Percentiles rank a stretch among this genome's conserved stretches.
These are phyloP conservation scores for Caenorhabditis imperialis DNA, from an alignment of 2,888 invertebrate genomes.

Conservation along the genomic window DNA sequence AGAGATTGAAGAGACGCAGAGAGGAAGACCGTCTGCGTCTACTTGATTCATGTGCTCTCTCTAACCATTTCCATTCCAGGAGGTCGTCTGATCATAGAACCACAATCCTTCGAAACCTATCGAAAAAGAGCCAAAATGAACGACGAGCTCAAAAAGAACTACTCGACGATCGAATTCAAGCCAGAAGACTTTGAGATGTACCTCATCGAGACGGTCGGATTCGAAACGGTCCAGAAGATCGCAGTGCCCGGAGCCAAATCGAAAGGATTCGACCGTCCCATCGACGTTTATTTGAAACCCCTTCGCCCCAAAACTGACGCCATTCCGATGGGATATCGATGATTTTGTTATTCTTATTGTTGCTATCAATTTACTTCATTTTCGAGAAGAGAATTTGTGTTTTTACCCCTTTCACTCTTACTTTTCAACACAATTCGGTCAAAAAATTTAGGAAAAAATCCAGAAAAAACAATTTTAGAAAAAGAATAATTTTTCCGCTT, in stretches of 20 bases:
- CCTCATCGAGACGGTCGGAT: conserved; percentile 82
- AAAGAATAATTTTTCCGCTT: too few relatives aligned
- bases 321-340: conserved; percentile 38
- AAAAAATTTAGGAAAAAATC: too few relatives aligned
- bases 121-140: conserved; percentile 79
- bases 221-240: conserved; percentile 68
- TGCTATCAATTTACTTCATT: too few relatives aligned
- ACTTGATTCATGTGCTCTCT: too few relatives aligned
- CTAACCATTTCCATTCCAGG: too few relatives aligned
- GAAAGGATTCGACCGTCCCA: conserved; percentile 68
- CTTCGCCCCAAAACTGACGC: conserved; percentile 41
- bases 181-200: conserved; percentile 95
- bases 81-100: conserved; percentile 92
- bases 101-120: conserved; percentile 95
- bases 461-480: too few relatives aligned
- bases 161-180: conserved; percentile 87
- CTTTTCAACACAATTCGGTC: too few relatives aligned
- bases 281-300: conserved; percentile 65
- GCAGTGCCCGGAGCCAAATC: conserved; percentile 65
- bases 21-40: too few relatives aligned
- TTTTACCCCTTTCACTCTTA: too few relatives aligned
- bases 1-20: too few relatives aligned
- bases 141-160: conserved; percentile 80
- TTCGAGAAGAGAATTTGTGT: too few relatives aligned
- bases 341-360: neutral